Percentiles rank a stretch among this genome's conserved stretches.
Evolutionary conservation across 2,888 invertebrate species (phyloP).

Genomic region (Scaptomyza tumidula): DNA sequence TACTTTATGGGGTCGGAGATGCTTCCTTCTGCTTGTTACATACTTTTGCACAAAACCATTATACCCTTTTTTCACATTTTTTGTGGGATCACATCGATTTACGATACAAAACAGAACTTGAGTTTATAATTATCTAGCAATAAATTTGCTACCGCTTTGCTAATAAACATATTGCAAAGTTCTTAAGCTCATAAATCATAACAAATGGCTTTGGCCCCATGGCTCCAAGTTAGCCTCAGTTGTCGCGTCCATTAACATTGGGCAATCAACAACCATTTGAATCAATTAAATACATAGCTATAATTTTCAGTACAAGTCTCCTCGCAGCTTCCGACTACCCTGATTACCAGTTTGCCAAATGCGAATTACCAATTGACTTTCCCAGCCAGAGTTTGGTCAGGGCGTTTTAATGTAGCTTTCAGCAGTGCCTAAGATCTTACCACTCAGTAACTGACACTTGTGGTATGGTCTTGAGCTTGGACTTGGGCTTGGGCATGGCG

Average conservation of each 20-base stretch:
- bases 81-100: not conserved
- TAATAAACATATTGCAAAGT: not conserved
- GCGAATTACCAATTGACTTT: slow-evolving; percentile 61
- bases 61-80: no score
- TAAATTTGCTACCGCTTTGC: slow-evolving; percentile 29
- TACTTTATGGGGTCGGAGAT: no score
- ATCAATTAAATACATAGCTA: slow-evolving; percentile 56
- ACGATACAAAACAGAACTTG: not conserved
- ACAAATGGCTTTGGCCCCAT: slow-evolving; percentile 10
- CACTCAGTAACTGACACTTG: slow-evolving; percentile 8
- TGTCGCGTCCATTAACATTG: slow-evolving; percentile 24
- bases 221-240: not conserved
- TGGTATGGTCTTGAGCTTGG: slow-evolving; percentile 35
- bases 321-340: slow-evolving; percentile 15
- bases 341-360: slow-evolving; percentile 55
- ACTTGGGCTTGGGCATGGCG: slow-evolving; percentile 40
- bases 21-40: no score
- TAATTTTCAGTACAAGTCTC: slow-evolving; percentile 52
- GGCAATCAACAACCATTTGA: slow-evolving; percentile 65
- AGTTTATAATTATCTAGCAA: slow-evolving; percentile 4
- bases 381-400: slow-evolving; percentile 17
- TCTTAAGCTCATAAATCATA: slow-evolving; percentile 33
- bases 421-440: not conserved
- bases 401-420: slow-evolving; percentile 14
- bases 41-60: no score